These are phyloP conservation scores for Lordiphosa collinella DNA, from an alignment of 1,140 invertebrate genomes.

Conservation along the genomic window DNA sequence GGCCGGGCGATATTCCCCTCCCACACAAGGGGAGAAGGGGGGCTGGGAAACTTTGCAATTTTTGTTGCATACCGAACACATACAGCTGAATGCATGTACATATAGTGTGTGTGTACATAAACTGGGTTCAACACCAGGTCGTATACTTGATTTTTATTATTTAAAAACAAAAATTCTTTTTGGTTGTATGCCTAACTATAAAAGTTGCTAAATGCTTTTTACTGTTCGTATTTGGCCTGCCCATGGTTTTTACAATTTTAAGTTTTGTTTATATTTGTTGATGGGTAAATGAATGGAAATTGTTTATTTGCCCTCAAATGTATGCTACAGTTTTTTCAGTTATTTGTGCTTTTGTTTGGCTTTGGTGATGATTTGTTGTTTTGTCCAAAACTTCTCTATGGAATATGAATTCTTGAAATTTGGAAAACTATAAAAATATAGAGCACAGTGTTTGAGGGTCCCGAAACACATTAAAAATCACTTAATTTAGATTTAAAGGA, in stretches of 20 bases:
- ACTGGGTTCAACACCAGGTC: not conserved
- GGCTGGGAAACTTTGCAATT: conserved; percentile 46
- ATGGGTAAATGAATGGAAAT: conserved; percentile 24
- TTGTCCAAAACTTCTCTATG: not conserved
- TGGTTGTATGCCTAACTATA: conserved; percentile 23
- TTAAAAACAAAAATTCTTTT: not conserved
- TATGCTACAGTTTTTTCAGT: conserved; percentile 3
- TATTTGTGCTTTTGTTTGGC: not conserved
- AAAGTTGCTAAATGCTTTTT: conserved; percentile 46
- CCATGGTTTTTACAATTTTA: conserved; percentile 11
- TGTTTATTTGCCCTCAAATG: conserved; percentile 27
- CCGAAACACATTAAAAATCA: too few species aligned
- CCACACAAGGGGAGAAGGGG: conserved; percentile 17
- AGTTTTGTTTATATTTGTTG: not conserved
- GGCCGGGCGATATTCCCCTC: conserved; percentile 36
- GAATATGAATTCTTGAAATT: too few species aligned
- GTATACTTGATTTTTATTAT: not conserved
- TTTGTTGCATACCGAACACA: conserved; percentile 11
- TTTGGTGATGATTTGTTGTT: not conserved
- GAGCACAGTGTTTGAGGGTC: too few species aligned
- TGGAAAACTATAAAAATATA: too few species aligned
- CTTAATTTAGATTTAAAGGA: too few species aligned
- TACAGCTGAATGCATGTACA: conserved; percentile 32
- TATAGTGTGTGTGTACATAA: conserved; percentile 1
- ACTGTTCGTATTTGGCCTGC: conserved; percentile 26